These are phyloP conservation scores for Amphimallon solstitiale DNA, from an alignment of 2,888 invertebrate species.

Conservation along the genomic window DNA sequence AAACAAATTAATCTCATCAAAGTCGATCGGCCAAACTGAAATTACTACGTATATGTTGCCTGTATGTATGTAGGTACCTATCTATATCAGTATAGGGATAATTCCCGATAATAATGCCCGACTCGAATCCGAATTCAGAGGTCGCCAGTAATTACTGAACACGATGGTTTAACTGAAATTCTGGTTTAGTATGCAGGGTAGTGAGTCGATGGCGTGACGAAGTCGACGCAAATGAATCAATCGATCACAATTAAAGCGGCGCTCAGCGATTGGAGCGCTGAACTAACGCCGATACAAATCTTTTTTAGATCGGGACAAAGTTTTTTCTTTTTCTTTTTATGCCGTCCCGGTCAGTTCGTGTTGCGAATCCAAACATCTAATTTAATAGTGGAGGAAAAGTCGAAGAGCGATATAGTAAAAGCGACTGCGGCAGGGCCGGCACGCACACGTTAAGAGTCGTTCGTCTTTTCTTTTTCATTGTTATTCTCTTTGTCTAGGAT, in stretches of 20 bases:
- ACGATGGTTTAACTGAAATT: constrained; percentile 14
- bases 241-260: constrained; percentile 54
- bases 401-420: background rate
- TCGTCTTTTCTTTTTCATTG: background rate
- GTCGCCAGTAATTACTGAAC: constrained; percentile 16
- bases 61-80: no score
- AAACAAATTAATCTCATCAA: no score
- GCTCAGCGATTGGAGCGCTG: constrained; percentile 10
- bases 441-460: constrained; percentile 9
- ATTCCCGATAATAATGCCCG: background rate
- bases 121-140: background rate
- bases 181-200: constrained; percentile 44
- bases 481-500: no score
- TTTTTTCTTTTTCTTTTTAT: constrained; percentile 2
- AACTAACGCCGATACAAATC: constrained; percentile 26
- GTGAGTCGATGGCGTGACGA: constrained; percentile 45
- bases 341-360: constrained; percentile 27
- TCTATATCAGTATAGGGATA: no score
- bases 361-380: constrained; percentile 30
- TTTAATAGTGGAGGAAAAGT: constrained; percentile 13
- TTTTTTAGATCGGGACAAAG: constrained; percentile 20
- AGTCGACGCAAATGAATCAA: constrained; percentile 51
- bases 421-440: background rate
- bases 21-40: no score
- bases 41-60: no score